Percentiles rank a stretch among this genome's conserved stretches.
phyloP scores from a whole-genome alignment of 2,113 vertebrate genomes.

The Nerophis lumbriciformis region DNA sequence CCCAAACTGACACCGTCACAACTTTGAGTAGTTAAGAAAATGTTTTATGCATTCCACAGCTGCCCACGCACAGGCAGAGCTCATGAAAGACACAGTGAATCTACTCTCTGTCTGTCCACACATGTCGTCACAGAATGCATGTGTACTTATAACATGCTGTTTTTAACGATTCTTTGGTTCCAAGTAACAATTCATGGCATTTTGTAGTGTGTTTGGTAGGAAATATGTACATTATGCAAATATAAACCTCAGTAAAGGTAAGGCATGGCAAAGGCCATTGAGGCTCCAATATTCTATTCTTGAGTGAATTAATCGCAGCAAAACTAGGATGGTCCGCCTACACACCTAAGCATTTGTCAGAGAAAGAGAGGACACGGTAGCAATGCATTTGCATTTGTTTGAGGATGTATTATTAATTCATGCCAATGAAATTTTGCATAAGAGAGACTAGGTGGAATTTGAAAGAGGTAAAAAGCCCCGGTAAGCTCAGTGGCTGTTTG shows the following conservation, averaged over 20 bases:
- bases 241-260: slow-evolving; percentile 35
- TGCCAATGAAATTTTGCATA: slow-evolving; percentile 54
- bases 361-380: slow-evolving; percentile 56
- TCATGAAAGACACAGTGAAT: slow-evolving; percentile 52
- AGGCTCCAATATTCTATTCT: slow-evolving; percentile 27
- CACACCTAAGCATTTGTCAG: slow-evolving; percentile 63
- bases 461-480: slow-evolving; percentile 25
- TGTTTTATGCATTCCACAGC: slow-evolving; percentile 71
- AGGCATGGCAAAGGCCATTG: slow-evolving; percentile 40
- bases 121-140: slow-evolving; percentile 24
- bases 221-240: slow-evolving; percentile 40
- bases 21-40: slow-evolving; percentile 57
- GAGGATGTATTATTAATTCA: slow-evolving; percentile 70
- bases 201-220: slow-evolving; percentile 35
- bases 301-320: slow-evolving; percentile 43
- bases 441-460: slow-evolving; percentile 36
- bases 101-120: slow-evolving; percentile 24
- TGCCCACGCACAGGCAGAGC: slow-evolving; percentile 65
- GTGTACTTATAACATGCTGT: slow-evolving; percentile 10
- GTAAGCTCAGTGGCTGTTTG: slow-evolving; percentile 40
- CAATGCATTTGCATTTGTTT: slow-evolving; percentile 68
- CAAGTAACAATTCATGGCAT: slow-evolving; percentile 17
- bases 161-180: slow-evolving; percentile 24
- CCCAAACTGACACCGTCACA: slow-evolving; percentile 62
- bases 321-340: slow-evolving; percentile 47